Conservation (phyloP, 1,140 invertebrate species). For the Drosophila pachea region DNA sequence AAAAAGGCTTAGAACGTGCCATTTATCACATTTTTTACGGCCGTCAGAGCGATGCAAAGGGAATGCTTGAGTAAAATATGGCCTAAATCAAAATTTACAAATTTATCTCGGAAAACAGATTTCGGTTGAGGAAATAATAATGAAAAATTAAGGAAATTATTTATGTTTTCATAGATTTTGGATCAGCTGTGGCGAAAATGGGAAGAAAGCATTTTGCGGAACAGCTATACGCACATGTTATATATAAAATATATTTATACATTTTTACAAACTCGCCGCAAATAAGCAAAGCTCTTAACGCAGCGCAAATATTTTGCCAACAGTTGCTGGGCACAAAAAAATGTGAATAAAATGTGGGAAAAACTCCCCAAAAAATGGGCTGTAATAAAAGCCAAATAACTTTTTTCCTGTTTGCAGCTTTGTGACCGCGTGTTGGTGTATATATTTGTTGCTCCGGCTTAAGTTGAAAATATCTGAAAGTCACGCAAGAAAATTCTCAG, state of each 20-base stretch:
- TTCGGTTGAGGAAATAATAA: not conserved
- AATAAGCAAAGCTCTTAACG: conserved; percentile 38
- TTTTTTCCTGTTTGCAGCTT: conserved; percentile 33
- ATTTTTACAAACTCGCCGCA: conserved; percentile 15
- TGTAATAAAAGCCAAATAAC: conserved; percentile 52
- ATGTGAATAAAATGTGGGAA: conserved; percentile 30
- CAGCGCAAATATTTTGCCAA: conserved; percentile 47
- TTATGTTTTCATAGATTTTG: not conserved
- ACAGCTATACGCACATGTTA: not conserved
- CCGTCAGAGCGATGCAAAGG: conserved; percentile 29
- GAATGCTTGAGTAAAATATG: conserved; percentile 19
- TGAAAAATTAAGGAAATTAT: not conserved
- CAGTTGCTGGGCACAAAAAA: conserved; percentile 33
- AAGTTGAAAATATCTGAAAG: conserved; percentile 45
- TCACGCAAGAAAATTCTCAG: conserved; percentile 65
- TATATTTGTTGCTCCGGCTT: conserved; percentile 22
- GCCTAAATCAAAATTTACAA: conserved; percentile 12
- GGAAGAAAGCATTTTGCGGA: conserved; percentile 2
- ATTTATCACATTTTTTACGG: conserved; percentile 68
- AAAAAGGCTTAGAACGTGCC: conserved; percentile 68
- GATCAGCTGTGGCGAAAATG: not conserved
- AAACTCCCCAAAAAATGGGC: conserved; percentile 16
- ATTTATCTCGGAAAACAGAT: conserved; percentile 15
- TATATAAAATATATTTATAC: not conserved
- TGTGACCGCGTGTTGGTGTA: not conserved